Conservation (phyloP, 2,888 invertebrate genomes). For the Euplexia lucipara region DNA sequence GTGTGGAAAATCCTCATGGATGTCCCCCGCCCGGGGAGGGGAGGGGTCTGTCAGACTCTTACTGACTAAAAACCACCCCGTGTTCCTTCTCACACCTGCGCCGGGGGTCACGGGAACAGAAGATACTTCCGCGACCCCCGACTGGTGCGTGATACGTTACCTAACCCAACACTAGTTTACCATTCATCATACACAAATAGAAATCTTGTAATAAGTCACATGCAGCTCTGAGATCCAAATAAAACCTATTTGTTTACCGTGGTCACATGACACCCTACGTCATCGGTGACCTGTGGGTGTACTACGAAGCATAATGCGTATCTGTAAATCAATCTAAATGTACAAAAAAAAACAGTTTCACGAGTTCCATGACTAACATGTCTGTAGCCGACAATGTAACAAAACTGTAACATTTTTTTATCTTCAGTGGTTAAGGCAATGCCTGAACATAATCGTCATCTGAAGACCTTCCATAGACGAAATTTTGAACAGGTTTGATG, state of each 20-base stretch:
- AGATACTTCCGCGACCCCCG: no score
- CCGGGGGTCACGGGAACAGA: no score
- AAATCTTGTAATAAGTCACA: slow-evolving; percentile 35
- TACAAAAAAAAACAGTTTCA: background rate
- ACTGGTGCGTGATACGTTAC: background rate
- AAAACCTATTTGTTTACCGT: slow-evolving; percentile 29
- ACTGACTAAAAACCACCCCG: no score
- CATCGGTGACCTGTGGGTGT: slow-evolving; percentile 24
- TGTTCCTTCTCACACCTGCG: no score
- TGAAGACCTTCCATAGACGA: no score
- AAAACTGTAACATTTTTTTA: no score
- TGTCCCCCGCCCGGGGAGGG: no score
- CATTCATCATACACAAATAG: slow-evolving; percentile 22
- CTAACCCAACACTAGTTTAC: background rate
- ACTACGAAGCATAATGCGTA: background rate
- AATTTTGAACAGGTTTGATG: no score
- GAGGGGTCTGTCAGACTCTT: no score
- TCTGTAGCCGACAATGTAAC: background rate
- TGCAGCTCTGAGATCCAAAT: background rate
- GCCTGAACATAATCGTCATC: no score
- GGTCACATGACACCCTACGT: slow-evolving; percentile 29
- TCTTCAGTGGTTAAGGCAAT: no score
- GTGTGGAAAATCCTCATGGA: no score
- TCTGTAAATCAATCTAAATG: background rate
- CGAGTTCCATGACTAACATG: background rate